A percentile compares a stretch with the other conserved stretches of the same genome.
These are phyloP conservation scores for Jacana jacana DNA, from an alignment of 2,113 vertebrate genomes.

Conservation along the genomic window DNA sequence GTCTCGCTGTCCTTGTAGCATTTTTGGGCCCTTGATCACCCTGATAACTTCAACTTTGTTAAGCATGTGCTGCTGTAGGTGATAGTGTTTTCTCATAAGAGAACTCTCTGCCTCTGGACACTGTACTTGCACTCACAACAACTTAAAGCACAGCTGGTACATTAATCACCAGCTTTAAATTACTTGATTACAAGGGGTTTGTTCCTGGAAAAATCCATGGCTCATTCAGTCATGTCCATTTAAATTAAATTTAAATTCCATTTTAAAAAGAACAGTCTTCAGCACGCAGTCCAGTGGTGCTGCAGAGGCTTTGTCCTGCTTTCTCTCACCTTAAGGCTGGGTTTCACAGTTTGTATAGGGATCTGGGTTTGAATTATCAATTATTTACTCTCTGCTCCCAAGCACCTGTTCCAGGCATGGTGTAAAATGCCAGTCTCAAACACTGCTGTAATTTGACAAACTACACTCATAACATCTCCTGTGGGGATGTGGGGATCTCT, in stretches of 20 bases:
- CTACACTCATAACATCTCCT: too few species aligned
- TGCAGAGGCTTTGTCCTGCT: neutral
- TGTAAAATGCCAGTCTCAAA: neutral
- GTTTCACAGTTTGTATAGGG: neutral
- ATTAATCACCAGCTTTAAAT: neutral
- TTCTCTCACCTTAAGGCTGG: neutral
- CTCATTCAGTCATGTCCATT: neutral
- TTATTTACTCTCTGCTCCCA: neutral
- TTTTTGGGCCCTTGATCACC: neutral
- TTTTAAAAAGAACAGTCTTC: neutral
- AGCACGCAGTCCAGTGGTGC: neutral
- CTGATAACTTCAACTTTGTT: neutral
- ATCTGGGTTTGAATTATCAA: neutral
- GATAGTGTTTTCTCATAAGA: neutral
- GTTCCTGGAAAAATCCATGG: neutral
- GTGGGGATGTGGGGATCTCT: too few species aligned
- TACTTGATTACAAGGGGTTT: neutral
- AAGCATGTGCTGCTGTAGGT: neutral
- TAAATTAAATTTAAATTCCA: too few species aligned
- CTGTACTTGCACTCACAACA: neutral
- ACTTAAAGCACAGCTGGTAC: neutral
- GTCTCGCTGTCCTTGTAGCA: neutral
- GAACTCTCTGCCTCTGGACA: neutral
- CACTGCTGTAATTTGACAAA: neutral
- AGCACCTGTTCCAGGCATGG: neutral